Evolutionary conservation across 2,888 invertebrate species (phyloP), one percentile per base, ranked within the genome.

Genomic region (Stenotaenia linearis): DNA sequence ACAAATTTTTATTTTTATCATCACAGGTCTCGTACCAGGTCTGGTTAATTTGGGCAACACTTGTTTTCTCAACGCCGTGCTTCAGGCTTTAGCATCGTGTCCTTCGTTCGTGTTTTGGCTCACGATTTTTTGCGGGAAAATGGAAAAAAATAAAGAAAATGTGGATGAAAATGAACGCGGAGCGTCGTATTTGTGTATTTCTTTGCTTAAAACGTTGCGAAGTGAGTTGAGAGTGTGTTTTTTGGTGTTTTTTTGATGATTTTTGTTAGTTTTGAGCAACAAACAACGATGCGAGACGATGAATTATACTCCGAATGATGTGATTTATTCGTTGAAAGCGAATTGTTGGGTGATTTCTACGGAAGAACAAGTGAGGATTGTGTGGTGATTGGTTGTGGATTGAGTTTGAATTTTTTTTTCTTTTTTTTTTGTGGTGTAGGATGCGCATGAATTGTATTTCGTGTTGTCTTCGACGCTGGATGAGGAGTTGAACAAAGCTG

Each of bases 361-460:
- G 25, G 95, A 95, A 82, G 95, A 97, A 35, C 75, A 75, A 18
- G 75, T 75, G 1, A 10, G 4, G 18, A 50, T 7, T n/a, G n/a
- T n/a, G 45, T 6, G 7, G 7, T n/a, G 7, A 18, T 1, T 7
- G 7, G 25, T 5, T 3, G 9, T 37, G 1, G 12, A 21, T 75
- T 32, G 4, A n/a, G 0, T 35, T 7, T 30, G 5, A 30, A 3
- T 28, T 18, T 28, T 75, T 28, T 75, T 10, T 23, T 25, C 1
- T 78, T 76, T 80, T 7, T 78, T 75, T 81, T 82, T 6, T n/a
- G 9, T 9, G n/a, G n/a, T 37, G 1, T 93, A 97, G 86, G 98
- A 98, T 87, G 94, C 96, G 0, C 97, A 97, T 85, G 97, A 98
- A 87, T 87, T 98, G 78, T 91, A 97, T 83, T 95, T 96, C 86